A percentile compares a stretch with the other conserved stretches of the same genome.
phyloP scores from a whole-genome alignment of 2,113 vertebrate genomes.

The Scortum barcoo region DNA sequence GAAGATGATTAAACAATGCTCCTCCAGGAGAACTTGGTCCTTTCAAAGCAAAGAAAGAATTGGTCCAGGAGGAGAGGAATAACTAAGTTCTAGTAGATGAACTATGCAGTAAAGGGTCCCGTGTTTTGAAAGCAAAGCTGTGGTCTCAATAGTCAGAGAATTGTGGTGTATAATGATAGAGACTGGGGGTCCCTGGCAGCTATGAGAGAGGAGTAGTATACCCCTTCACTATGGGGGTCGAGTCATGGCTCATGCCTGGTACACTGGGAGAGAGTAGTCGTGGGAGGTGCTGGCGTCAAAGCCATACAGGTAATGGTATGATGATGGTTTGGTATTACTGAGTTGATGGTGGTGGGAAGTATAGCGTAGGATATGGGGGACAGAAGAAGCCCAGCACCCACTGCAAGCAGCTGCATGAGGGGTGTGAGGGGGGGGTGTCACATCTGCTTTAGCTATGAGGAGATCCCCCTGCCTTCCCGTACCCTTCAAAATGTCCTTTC shows the following conservation, averaged over 20 bases:
- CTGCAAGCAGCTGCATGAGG: constrained; percentile 69
- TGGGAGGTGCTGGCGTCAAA: not conserved
- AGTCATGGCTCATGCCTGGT: constrained; percentile 1
- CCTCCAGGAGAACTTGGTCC: constrained; percentile 6
- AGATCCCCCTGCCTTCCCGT: constrained; percentile 2
- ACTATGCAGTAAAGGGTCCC: not conserved
- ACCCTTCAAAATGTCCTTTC: constrained; percentile 43
- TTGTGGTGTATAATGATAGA: not conserved
- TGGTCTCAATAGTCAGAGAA: constrained; percentile 11
- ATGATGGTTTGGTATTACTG: constrained; percentile 14
- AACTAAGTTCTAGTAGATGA: not conserved
- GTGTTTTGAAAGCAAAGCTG: not conserved
- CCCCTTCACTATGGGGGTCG: not conserved
- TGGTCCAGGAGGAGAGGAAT: constrained; percentile 25
- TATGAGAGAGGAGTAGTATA: not conserved
- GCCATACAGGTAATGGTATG: constrained; percentile 3
- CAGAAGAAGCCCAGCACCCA: constrained; percentile 24
- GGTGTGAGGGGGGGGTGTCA: constrained; percentile 45
- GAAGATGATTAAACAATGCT: constrained; percentile 38
- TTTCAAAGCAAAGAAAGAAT: constrained; percentile 25
- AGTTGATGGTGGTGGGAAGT: constrained; percentile 2
- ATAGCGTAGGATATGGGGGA: constrained; percentile 27
- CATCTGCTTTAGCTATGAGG: constrained; percentile 81
- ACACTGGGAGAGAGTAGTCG: not conserved
- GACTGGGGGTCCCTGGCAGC: not conserved